Evolutionary conservation across 2,797 vertebrate genomes (phyloP).

Genomic region (Acipenser transmontanus): DNA sequence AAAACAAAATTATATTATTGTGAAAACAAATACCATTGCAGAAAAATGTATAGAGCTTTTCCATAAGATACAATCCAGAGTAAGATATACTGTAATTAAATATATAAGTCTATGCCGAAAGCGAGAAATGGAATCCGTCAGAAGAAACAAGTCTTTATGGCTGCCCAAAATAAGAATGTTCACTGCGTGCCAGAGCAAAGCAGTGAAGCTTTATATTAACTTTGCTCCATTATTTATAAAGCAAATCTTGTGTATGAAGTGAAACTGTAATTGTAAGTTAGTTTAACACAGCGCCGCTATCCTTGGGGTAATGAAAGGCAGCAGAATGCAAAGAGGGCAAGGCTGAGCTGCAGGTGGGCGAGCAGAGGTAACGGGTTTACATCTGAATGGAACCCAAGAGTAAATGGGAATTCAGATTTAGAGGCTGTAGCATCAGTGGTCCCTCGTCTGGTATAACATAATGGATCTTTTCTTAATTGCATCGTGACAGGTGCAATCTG

Average conservation of each 20-base stretch:
- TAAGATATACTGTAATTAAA: background rate
- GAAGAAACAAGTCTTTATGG: too few species aligned
- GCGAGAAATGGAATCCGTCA: too few species aligned
- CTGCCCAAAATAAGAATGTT: too few species aligned
- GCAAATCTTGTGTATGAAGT: background rate
- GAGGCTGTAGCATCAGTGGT: background rate
- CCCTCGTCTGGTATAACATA: too few species aligned
- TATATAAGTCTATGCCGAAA: background rate
- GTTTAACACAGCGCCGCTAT: background rate
- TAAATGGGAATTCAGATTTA: background rate
- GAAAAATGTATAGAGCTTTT: background rate
- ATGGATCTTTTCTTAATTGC: too few species aligned
- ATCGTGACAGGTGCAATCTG: too few species aligned
- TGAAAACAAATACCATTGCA: background rate
- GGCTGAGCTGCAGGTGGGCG: background rate
- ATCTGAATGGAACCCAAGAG: background rate
- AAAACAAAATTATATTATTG: background rate
- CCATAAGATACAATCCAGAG: too few species aligned
- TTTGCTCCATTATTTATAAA: background rate
- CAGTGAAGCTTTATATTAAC: too few species aligned
- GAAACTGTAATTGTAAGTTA: background rate
- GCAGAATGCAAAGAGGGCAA: background rate
- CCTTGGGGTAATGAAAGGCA: conserved; percentile 1
- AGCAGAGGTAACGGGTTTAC: background rate
- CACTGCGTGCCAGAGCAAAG: too few species aligned